Evolutionary conservation across 2,113 vertebrate species (phyloP), one percentile per base, ranked within the genome.

Genomic region (Beaufortia kweichowensis): DNA sequence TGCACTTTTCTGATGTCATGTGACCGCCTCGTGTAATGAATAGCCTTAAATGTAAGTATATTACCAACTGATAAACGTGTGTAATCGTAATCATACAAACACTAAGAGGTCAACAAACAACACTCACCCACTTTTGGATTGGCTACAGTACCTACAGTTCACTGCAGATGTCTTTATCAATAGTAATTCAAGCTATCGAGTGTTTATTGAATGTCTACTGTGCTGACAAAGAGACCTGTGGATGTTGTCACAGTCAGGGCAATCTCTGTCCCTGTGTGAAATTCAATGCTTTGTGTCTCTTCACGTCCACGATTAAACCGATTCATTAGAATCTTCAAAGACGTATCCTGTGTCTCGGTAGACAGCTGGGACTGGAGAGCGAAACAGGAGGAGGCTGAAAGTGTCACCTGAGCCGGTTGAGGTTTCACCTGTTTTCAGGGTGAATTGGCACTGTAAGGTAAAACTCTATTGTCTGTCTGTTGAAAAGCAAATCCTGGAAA

Each of bases 111-210:
- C 39, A 81, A 46, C 17, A 29, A 28, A 31, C 31, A 71, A 39
- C 15, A 66, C 35, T 21, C 41, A 74, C 10, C 7, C 43, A 66
- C 61, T 46, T 17, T 24, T 61, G 6, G 43, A 53, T 19, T 57
- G 8, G 9, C 29, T 48, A 33, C 23, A 39, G 26, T 46, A 35
- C 53, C 29, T 63, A 64, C 10, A 53, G 57, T 57, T 41, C 9
- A 8, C 15, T 21, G 6, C n/a, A 60, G 56, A 55, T 75, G 10
- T 67, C 31, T 60, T 79, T 75, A 57, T 83, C 57, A 69, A 75
- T 75, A 78, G 80, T 76, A 65, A 81, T 66, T 66, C 41, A 50
- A 17, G 46, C 53, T 59, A 72, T 72, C 66, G 21, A 61, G 55
- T 31, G 31, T 35, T 75, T 55, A 77, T 76, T 76, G 67, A 55